A percentile compares a stretch with the other conserved stretches of the same genome.
Conservation (phyloP, 2,888 invertebrate genomes). For the Allacma fusca region DNA sequence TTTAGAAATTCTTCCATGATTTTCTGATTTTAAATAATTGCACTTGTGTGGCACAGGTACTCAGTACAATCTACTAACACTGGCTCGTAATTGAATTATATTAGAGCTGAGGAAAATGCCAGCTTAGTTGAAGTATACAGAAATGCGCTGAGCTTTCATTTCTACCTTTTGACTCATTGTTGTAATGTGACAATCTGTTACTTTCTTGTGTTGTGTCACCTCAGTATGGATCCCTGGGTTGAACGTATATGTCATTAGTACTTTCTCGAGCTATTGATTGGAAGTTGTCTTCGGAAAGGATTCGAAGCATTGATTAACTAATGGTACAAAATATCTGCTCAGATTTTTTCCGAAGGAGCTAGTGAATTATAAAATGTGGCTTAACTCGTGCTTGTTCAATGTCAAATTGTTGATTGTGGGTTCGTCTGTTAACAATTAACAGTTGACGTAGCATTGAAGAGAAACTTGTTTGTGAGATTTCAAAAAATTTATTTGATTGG, state of each 20-base stretch:
- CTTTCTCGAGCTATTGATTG: not conserved
- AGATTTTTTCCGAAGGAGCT: too few species aligned
- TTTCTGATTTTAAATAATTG: too few species aligned
- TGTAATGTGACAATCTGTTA: not conserved
- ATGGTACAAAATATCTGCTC: too few species aligned
- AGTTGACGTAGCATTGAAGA: too few species aligned
- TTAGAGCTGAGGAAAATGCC: not conserved
- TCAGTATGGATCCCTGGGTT: too few species aligned
- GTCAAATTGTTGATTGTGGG: too few species aligned
- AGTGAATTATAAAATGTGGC: too few species aligned
- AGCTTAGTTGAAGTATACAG: not conserved
- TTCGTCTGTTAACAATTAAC: too few species aligned
- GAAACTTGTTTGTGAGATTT: too few species aligned
- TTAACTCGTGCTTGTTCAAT: too few species aligned
- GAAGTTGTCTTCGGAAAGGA: not conserved
- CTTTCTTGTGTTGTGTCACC: not conserved
- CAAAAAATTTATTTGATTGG: too few species aligned
- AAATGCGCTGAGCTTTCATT: not conserved
- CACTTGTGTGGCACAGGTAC: not conserved
- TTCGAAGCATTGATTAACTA: not conserved
- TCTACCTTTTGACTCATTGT: not conserved
- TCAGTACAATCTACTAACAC: not conserved
- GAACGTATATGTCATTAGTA: not conserved
- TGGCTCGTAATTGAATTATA: not conserved
- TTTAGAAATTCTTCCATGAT: too few species aligned